Conservation (phyloP, 2,797 vertebrate genomes). For the Cynopterus sphinx region DNA sequence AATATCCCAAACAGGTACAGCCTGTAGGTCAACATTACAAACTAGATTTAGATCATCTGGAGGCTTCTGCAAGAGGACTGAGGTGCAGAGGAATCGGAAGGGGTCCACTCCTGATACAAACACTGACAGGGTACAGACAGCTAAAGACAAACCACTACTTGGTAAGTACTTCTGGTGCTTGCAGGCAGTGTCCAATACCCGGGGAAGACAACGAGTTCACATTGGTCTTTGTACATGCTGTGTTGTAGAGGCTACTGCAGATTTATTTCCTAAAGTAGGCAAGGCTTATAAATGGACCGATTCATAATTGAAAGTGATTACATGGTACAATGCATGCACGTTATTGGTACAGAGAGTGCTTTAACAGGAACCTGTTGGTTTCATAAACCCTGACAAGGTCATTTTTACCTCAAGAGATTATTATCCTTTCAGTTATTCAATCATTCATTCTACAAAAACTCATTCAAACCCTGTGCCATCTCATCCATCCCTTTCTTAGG, state of each 20-base stretch:
- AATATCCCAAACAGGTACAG: constrained; percentile 55
- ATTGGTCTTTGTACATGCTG: constrained; percentile 54
- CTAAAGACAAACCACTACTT: background rate
- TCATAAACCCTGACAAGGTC: background rate
- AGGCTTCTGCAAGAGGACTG: constrained; percentile 1
- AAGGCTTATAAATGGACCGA: background rate
- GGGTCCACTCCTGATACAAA: background rate
- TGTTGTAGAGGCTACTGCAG: background rate
- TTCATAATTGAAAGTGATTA: constrained; percentile 11
- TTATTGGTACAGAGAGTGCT: constrained; percentile 33
- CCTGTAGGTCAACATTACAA: constrained; percentile 42
- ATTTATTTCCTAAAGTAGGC: constrained; percentile 47
- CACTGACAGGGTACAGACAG: background rate
- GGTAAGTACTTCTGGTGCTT: constrained; percentile 46
- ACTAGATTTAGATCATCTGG: constrained; percentile 1
- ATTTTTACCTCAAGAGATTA: background rate
- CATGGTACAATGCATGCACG: constrained; percentile 43
- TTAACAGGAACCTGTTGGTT: background rate
- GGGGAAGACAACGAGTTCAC: background rate
- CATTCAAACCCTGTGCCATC: background rate
- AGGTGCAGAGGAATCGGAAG: background rate
- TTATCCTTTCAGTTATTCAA: background rate
- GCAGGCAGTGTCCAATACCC: background rate
- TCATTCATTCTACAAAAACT: background rate
- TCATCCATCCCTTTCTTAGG: background rate